phyloP scores from a whole-genome alignment of 2,888 invertebrate species.

The Volucella bombylans region DNA sequence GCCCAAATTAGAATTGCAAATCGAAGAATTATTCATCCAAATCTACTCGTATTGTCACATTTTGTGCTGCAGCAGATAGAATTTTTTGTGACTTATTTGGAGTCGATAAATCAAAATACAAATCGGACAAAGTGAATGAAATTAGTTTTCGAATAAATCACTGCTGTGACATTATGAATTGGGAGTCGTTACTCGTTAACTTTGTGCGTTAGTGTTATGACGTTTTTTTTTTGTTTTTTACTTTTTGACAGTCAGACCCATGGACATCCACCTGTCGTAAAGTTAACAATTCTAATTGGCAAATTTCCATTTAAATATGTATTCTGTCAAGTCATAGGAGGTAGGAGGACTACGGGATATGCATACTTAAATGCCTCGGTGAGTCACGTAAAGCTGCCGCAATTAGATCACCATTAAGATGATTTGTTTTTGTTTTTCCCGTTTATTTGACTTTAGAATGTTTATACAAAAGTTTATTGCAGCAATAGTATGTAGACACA shows the following conservation, averaged over 20 bases:
- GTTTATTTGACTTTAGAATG: constrained; percentile 37
- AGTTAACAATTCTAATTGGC: constrained; percentile 23
- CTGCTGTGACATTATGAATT: background rate
- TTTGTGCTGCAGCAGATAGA: background rate
- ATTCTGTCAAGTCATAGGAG: background rate
- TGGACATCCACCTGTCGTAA: constrained; percentile 20
- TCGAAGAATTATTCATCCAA: constrained; percentile 23
- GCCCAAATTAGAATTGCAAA: constrained; percentile 32
- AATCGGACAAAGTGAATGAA: constrained; percentile 25
- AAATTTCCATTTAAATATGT: constrained; percentile 19
- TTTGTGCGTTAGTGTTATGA: background rate
- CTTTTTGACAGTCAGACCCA: constrained; percentile 18
- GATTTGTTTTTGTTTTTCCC: constrained; percentile 9
- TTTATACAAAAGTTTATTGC: constrained; percentile 36
- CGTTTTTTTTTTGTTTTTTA: background rate
- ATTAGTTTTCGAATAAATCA: constrained; percentile 33
- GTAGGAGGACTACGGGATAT: background rate
- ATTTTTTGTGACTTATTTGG: constrained; percentile 9
- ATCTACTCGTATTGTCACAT: constrained; percentile 16
- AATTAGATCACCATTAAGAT: constrained; percentile 23
- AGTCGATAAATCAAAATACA: constrained; percentile 41
- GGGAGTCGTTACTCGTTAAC: background rate
- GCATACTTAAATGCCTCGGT: constrained; percentile 10
- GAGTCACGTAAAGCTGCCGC: constrained; percentile 29
- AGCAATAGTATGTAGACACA: background rate